Evolutionary conservation across 2,888 invertebrate genomes (phyloP), one percentile per base, ranked within the genome.

Genomic region (Yponomeuta plumbellus): DNA sequence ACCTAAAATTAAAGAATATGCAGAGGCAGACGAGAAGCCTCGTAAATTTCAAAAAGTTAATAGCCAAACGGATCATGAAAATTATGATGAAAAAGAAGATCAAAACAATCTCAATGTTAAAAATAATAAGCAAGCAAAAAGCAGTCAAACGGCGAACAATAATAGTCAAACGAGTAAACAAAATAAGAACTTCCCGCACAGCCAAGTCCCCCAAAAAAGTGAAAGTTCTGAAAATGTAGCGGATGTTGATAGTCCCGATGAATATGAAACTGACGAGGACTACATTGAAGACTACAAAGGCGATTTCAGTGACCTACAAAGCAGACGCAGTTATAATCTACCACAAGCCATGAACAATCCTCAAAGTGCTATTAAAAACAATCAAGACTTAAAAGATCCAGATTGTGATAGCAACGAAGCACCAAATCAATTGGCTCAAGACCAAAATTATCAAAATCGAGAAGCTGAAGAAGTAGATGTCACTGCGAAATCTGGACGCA

Each of bases 381-480:
- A 17, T 52, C 17, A 52, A 52, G 44, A 52, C 5, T 34, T 34
- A 34, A 34, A 34, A 34, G 34, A 34, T 34, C 8, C 34, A 1
- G 34, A 34, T 34, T 34, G 34, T 34, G 34, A 34, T 34, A 34
- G 34, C 8, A 34, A 34, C 5, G 34, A 34, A 34, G 5, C 17
- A 1, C 44, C 44, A 52, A 52, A 3, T 13, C 44, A 13, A 52
- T 17, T 17, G 13, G 44, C 17, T 52, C 44, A 52, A 52, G 13
- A 17, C 5, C 44, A 52, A 52, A 17, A 13, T 62, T n/a, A 17
- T 62, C 17, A 26, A 20, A 62, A 34, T 11, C 26, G 6, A 20
- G 34, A 62, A 34, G 39, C 23, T n/a, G 62, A 62, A 62, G 17
- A 17, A 62, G 59, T 52, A 1, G 44, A 52, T 17, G 44, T 52